Evolutionary conservation across 2,113 vertebrate species (phyloP), one percentile per base, ranked within the genome.

Genomic region (Trinectes maculatus): DNA sequence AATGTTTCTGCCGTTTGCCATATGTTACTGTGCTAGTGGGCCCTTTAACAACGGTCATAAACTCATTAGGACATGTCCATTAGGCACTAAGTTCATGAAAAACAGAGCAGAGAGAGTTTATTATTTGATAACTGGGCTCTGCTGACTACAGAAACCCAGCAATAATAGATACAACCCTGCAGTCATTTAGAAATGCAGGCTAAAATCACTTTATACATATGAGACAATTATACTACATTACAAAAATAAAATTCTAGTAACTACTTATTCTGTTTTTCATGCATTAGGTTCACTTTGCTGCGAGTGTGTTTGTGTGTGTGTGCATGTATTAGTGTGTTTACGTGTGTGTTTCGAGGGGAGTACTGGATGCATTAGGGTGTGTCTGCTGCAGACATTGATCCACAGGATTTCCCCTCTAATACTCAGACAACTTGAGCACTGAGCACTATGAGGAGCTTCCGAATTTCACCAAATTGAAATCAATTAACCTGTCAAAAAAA

Each of bases 391-490:
- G 40, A 83, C 64, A 60, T 68, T 59, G 58, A 74, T 34, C 62
- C 37, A 29, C 31, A 74, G 40, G 56, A 60, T 74, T 77, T 51
- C 33, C 42, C 51, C 37, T 56, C 59, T 64, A 33, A 44, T n/a
- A 57, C 28, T 49, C 25, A 26, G 53, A 60, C 28, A 26, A 34
- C 69, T 39, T 6, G 0, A 67, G 48, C 62, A 2, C 56, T 31
- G 22, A 61, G 37, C n/a, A n/a, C n/a, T n/a, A 71, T 31, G 31
- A 72, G 52, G 62, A 33, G 64, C 54, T 26, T 26, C 29, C 60
- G 13, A 49, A 71, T 5, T n/a, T n/a, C n/a, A n/a, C n/a, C n/a
- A 12, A 76, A 68, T 80, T 80, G 59, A 57, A 84, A 80, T 61
- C 48, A 53, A 11, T 56, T 67, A 6, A 66, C 36, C 12, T 13